Conservation (phyloP, 2,797 vertebrate species). For the Sylvilagus floridanus region DNA sequence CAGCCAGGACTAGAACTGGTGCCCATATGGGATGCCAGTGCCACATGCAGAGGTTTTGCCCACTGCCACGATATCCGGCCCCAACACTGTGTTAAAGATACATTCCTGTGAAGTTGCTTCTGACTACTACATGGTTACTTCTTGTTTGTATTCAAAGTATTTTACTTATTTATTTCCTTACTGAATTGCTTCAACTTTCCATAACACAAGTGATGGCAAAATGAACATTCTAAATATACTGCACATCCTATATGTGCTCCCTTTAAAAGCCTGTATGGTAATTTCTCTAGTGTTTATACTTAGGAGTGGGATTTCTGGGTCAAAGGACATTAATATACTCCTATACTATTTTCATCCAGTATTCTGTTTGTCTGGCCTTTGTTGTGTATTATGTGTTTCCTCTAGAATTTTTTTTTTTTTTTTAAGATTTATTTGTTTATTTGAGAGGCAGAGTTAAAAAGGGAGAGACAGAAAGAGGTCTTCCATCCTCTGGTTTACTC, state of each 20-base stretch:
- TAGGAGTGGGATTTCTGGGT: background rate
- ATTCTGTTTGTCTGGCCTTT: background rate
- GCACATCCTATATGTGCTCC: background rate
- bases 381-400: background rate
- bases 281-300: constrained; percentile 24
- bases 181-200: background rate
- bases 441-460: too few species aligned
- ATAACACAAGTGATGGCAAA: background rate
- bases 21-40: too few species aligned
- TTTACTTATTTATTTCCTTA: constrained; percentile 54
- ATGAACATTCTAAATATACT: background rate
- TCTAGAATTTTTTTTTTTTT: background rate
- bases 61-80: too few species aligned
- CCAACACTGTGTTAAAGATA: background rate
- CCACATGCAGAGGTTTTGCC: too few species aligned
- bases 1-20: too few species aligned
- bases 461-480: too few species aligned
- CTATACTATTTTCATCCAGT: constrained; percentile 27
- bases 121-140: constrained; percentile 3
- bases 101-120: constrained; percentile 17
- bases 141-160: background rate
- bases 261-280: background rate
- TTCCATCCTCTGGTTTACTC: too few species aligned
- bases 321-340: background rate
- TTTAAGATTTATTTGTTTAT: too few species aligned